phyloP scores from a whole-genome alignment of 1,140 invertebrate genomes.

The Anastatus disparis region DNA sequence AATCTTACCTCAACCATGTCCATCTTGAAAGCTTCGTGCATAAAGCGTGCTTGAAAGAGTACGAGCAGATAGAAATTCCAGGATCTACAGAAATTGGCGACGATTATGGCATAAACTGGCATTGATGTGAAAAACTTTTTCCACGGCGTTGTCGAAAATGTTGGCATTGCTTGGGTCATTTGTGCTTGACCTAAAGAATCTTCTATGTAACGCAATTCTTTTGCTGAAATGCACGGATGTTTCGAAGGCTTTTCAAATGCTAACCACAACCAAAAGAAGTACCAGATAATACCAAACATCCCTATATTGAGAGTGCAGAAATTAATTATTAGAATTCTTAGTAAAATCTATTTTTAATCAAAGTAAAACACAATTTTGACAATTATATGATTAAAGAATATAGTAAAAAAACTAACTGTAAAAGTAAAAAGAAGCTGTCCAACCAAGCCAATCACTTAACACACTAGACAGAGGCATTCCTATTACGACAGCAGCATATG shows the following conservation, averaged over 20 bases:
- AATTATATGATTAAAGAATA: neutral
- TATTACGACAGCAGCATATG: conserved; percentile 90
- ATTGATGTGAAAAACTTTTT: conserved; percentile 92
- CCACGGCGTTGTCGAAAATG: conserved; percentile 92
- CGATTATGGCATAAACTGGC: conserved; percentile 98
- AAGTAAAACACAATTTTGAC: too few relatives aligned
- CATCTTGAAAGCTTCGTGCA: conserved; percentile 91
- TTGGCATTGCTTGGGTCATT: conserved; percentile 73
- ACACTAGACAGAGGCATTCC: conserved; percentile 94
- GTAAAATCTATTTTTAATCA: too few relatives aligned
- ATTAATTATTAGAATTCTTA: too few relatives aligned
- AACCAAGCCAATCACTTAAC: conserved; percentile 87
- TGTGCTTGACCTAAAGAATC: conserved; percentile 85
- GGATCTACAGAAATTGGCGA: conserved; percentile 99
- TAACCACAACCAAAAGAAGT: conserved; percentile 89
- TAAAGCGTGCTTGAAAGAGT: conserved; percentile 96
- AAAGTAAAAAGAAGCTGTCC: conserved; percentile 97
- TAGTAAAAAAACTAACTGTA: conserved; percentile 81
- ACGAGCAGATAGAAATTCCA: conserved; percentile 99
- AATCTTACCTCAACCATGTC: conserved; percentile 85
- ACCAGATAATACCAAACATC: conserved; percentile 78
- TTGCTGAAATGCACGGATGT: conserved; percentile 92
- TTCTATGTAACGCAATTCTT: conserved; percentile 96
- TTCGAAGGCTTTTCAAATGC: conserved; percentile 93
- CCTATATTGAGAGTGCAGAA: too few relatives aligned